Evolutionary conservation across 2,797 vertebrate genomes (phyloP).

Genomic region (Lacerta viridis): DNA sequence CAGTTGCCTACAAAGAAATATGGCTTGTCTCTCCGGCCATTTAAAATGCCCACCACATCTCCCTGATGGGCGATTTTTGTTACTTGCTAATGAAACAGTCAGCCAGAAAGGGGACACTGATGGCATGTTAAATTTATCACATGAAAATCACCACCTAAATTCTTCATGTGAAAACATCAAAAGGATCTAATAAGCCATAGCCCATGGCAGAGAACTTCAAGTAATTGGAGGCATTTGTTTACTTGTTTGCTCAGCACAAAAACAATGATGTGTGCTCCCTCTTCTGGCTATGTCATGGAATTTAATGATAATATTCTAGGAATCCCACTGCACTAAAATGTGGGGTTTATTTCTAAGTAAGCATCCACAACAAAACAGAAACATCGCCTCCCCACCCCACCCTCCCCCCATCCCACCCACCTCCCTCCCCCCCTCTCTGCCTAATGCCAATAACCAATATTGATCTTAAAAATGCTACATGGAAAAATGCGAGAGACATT

Average conservation of each 20-base stretch:
- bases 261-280: constrained; percentile 56
- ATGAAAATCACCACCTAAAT: background rate
- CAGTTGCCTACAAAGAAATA: background rate
- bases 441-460: too few species aligned
- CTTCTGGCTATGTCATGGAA: constrained; percentile 41
- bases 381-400: too few species aligned
- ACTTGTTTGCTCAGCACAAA: background rate
- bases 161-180: background rate
- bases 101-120: background rate
- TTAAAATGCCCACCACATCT: background rate
- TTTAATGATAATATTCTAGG: background rate
- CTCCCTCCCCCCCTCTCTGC: too few species aligned
- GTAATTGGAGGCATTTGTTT: background rate
- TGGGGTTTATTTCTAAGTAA: background rate
- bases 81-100: background rate
- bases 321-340: background rate
- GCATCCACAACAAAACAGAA: too few species aligned
- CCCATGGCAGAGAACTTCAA: background rate
- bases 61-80: background rate
- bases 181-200: background rate
- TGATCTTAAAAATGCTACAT: too few species aligned
- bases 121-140: background rate
- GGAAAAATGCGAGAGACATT: too few species aligned
- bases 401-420: too few species aligned
- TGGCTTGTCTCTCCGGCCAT: background rate